Evolutionary conservation across 2,888 invertebrate species (phyloP).

Genomic region (Mythimna pallens): DNA sequence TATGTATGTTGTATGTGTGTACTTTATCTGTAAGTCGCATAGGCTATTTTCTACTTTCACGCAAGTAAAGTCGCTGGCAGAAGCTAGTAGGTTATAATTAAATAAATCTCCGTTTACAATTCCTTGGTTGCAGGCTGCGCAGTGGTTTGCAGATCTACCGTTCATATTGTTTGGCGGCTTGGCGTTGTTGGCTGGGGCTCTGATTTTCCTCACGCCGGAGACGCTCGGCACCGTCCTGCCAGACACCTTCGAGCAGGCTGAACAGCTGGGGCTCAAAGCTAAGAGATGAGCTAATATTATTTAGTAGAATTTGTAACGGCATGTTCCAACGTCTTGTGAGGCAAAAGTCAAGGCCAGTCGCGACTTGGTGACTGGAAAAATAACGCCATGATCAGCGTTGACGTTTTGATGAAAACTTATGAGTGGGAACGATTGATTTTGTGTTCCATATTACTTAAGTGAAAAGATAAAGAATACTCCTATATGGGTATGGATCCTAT

Average conservation of each 20-base stretch:
- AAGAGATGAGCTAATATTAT: neutral
- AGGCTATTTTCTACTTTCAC: too few species aligned
- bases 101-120: neutral
- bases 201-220: slow-evolving; percentile 21
- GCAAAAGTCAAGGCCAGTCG: neutral
- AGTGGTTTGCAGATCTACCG: slow-evolving; percentile 22
- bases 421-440: too few species aligned
- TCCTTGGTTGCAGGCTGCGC: slow-evolving; percentile 12
- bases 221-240: slow-evolving; percentile 25
- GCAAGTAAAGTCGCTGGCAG: too few species aligned
- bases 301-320: neutral
- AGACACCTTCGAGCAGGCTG: slow-evolving; percentile 25
- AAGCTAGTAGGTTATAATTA: neutral
- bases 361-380: too few species aligned
- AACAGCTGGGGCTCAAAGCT: slow-evolving; percentile 2
- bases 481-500: too few species aligned
- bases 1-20: too few species aligned
- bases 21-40: too few species aligned
- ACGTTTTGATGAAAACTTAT: too few species aligned
- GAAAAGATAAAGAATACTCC: too few species aligned
- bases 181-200: slow-evolving; percentile 15
- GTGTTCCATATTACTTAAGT: too few species aligned
- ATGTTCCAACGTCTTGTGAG: neutral
- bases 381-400: too few species aligned
- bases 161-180: slow-evolving; percentile 18